A percentile compares a stretch with the other conserved stretches of the same genome.
These are phyloP conservation scores for Pseudochirops corinnae DNA, from an alignment of 2,797 vertebrate genomes.

Conservation along the genomic window DNA sequence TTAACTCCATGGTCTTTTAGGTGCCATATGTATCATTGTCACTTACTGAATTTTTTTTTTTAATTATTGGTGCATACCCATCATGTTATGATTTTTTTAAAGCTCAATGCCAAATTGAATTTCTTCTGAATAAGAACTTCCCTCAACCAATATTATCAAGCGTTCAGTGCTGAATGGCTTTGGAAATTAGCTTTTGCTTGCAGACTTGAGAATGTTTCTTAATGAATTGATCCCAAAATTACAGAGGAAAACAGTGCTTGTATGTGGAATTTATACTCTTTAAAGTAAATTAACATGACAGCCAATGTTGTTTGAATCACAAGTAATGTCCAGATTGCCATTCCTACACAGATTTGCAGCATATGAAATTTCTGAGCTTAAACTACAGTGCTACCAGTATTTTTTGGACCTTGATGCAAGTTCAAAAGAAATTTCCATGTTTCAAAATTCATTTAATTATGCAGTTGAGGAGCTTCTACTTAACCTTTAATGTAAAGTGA, in stretches of 20 bases:
- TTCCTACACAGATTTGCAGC: neutral
- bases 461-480: neutral
- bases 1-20: neutral
- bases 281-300: neutral
- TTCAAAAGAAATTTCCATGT: neutral
- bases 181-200: neutral
- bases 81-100: neutral
- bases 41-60: neutral
- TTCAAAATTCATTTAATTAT: slow-evolving; percentile 24
- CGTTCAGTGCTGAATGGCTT: neutral
- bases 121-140: neutral
- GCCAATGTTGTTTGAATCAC: neutral
- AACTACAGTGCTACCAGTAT: neutral
- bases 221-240: neutral
- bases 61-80: neutral
- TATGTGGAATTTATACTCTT: neutral
- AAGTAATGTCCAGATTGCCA: neutral
- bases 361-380: neutral
- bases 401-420: slow-evolving; percentile 6
- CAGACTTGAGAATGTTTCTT: neutral
- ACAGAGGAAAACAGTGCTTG: neutral
- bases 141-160: neutral
- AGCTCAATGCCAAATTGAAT: neutral
- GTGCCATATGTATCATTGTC: neutral
- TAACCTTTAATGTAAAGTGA: slow-evolving; percentile 6